These are phyloP conservation scores for Scartelaos histophorus DNA, from an alignment of 2,113 vertebrate genomes.

Conservation along the genomic window DNA sequence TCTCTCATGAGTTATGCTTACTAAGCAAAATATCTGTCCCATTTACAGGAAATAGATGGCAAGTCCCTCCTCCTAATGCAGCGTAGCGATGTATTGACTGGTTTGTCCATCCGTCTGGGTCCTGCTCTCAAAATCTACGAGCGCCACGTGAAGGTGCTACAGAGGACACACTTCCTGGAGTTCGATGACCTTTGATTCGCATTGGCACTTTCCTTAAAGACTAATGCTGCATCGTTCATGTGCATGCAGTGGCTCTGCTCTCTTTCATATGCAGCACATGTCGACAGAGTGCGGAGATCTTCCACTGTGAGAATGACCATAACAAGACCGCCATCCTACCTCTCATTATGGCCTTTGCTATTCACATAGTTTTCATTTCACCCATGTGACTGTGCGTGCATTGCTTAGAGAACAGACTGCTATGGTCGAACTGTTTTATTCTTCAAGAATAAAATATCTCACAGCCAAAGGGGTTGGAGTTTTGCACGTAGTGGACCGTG, in stretches of 20 bases:
- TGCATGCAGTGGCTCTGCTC: conserved; percentile 52
- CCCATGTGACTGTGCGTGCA: conserved; percentile 10
- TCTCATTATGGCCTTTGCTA: conserved; percentile 65
- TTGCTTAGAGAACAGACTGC: conserved; percentile 2
- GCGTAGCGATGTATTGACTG: conserved; percentile 87
- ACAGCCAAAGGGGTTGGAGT: conserved; percentile 21
- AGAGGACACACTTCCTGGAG: conserved; percentile 88
- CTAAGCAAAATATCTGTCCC: background rate
- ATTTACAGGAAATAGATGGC: conserved; percentile 86
- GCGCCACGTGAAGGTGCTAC: conserved; percentile 88
- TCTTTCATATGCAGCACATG: conserved; percentile 51
- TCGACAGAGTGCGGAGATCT: conserved; percentile 40
- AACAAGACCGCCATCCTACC: conserved; percentile 69
- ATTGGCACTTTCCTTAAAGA: conserved; percentile 5
- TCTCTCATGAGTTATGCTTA: background rate
- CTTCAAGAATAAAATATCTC: conserved; percentile 20
- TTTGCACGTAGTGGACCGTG: conserved; percentile 41
- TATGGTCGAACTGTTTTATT: conserved; percentile 25
- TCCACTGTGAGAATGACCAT: conserved; percentile 68
- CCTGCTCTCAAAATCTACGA: conserved; percentile 92
- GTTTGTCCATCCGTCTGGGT: conserved; percentile 88
- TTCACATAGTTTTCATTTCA: conserved; percentile 52
- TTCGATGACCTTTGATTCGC: conserved; percentile 69
- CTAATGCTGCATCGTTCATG: conserved; percentile 34
- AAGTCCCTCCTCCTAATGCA: conserved; percentile 91